Conservation (phyloP, 2,797 vertebrate species). For the Octomys mimax region DNA sequence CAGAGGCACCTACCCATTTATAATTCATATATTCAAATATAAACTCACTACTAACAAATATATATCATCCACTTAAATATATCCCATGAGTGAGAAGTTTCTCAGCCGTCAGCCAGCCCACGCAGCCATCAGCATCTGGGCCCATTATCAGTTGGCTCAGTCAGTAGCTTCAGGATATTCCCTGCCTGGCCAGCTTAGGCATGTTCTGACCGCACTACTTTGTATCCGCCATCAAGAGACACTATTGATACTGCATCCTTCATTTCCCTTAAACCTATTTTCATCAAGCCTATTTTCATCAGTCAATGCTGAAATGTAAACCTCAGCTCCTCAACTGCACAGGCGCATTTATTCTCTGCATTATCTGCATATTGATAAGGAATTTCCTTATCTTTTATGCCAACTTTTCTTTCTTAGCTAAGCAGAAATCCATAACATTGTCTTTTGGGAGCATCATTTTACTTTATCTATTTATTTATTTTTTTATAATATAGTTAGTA, state of each 20-base stretch:
- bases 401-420: not conserved
- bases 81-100: conserved; percentile 36
- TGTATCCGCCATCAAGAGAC: not conserved
- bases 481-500: too few relatives aligned
- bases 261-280: not conserved
- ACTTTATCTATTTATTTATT: too few relatives aligned
- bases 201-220: not conserved
- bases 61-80: conserved; percentile 58
- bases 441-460: not conserved
- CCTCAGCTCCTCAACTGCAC: not conserved
- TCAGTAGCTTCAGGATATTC: not conserved
- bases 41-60: conserved; percentile 62
- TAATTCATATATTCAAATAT: conserved; percentile 70
- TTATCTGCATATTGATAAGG: not conserved
- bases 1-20: conserved; percentile 61
- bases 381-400: not conserved
- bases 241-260: not conserved
- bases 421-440: not conserved
- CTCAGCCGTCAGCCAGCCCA: not conserved
- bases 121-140: not conserved
- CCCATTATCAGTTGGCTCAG: conserved; percentile 20
- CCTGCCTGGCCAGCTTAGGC: not conserved
- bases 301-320: not conserved
- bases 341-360: not conserved
- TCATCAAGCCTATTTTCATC: not conserved